These are phyloP conservation scores for Tetrao urogallus DNA, from an alignment of 2,113 vertebrate genomes.

Conservation along the genomic window DNA sequence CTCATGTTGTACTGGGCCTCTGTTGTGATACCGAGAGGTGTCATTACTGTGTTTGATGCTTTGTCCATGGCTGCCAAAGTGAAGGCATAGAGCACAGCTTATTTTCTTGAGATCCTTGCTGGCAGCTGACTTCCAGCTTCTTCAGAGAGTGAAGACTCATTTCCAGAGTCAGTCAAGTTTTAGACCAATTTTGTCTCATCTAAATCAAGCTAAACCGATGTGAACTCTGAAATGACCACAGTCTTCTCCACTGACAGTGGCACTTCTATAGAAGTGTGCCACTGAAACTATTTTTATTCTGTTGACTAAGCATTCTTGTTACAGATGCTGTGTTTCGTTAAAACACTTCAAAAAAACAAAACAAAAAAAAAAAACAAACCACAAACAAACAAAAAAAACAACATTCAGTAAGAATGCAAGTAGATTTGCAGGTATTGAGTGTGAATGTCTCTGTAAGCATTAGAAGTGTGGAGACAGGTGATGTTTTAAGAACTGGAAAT, in stretches of 20 bases:
- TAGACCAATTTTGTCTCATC: neutral
- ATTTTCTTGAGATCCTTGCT: neutral
- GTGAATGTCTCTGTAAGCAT: neutral
- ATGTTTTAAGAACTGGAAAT: no score
- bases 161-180: neutral
- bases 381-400: no score
- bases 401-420: neutral
- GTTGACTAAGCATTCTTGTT: neutral
- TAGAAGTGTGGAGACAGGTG: neutral
- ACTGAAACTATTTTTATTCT: neutral
- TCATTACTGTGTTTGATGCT: neutral
- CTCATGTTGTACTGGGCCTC: neutral
- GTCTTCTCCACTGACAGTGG: neutral
- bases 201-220: neutral
- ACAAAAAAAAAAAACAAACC: no score
- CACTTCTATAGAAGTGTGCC: neutral
- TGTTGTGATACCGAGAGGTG: rapidly evolving
- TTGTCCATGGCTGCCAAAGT: neutral
- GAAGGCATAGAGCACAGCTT: neutral
- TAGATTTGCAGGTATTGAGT: neutral
- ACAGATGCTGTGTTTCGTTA: neutral
- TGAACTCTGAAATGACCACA: neutral
- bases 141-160: neutral
- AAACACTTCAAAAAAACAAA: neutral
- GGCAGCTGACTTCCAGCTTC: neutral